Evolutionary conservation across 2,113 vertebrate genomes (phyloP).

Genomic region (Symphodus melops): DNA sequence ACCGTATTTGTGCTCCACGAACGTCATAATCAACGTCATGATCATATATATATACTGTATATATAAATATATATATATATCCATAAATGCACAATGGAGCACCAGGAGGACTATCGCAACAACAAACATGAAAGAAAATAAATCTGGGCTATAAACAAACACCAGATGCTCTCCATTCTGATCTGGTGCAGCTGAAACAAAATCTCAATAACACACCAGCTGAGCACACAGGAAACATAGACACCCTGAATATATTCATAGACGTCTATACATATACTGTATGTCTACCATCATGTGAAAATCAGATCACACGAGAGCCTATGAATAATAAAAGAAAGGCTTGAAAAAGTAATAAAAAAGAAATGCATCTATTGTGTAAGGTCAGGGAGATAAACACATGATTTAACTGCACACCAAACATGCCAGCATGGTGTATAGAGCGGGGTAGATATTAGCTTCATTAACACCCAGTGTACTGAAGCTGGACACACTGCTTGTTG

Average conservation of each 20-base stretch:
- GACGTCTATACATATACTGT: conserved; percentile 1
- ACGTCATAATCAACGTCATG: neutral
- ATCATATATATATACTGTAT: neutral
- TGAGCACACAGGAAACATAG: neutral
- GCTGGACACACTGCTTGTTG: neutral
- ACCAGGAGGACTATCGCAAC: neutral
- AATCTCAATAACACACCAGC: conserved; percentile 27
- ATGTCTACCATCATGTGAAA: conserved; percentile 10
- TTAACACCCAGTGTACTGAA: conserved; percentile 7
- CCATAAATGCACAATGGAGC: conserved; percentile 3
- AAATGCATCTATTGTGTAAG: neutral
- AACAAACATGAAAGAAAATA: conserved; percentile 6
- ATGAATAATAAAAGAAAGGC: conserved; percentile 1
- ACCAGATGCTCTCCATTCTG: conserved; percentile 46
- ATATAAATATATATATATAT: neutral
- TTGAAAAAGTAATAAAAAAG: neutral
- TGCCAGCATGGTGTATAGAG: conserved; percentile 15
- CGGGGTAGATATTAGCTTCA: conserved; percentile 15
- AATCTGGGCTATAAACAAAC: conserved; percentile 45
- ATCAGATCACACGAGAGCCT: neutral
- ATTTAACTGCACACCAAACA: conserved; percentile 41
- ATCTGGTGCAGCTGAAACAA: conserved; percentile 36
- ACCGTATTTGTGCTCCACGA: neutral
- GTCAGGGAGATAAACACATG: conserved; percentile 15
- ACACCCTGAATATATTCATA: neutral